These are phyloP conservation scores for Agriopis marginaria DNA, from an alignment of 2,888 invertebrate species.

Conservation along the genomic window DNA sequence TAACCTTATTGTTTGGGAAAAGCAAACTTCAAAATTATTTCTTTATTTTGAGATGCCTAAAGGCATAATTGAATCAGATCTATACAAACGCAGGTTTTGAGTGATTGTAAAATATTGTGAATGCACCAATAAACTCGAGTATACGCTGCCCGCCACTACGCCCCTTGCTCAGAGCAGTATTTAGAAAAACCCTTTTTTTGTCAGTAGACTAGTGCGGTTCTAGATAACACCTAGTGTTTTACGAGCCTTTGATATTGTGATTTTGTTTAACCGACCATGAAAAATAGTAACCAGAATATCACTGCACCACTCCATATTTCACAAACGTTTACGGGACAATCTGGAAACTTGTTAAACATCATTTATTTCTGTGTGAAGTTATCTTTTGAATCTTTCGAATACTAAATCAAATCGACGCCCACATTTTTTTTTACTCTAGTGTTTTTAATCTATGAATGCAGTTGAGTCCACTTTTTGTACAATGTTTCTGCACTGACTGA, in stretches of 20 bases:
- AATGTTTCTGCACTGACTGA: slow-evolving; percentile 18
- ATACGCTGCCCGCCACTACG: slow-evolving; percentile 67
- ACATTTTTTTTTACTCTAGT: neutral
- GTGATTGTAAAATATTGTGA: slow-evolving; percentile 58
- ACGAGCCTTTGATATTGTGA: slow-evolving; percentile 19
- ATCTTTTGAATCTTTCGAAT: neutral
- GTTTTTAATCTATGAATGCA: neutral
- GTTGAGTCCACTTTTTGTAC: neutral
- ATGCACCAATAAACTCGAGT: slow-evolving; percentile 65
- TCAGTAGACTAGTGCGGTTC: slow-evolving; percentile 64
- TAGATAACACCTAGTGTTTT: slow-evolving; percentile 45
- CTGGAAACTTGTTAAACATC: neutral
- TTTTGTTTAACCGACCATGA: slow-evolving; percentile 19
- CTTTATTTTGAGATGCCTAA: neutral
- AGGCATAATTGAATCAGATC: neutral
- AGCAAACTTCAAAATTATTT: neutral
- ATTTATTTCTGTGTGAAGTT: neutral
- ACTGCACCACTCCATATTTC: slow-evolving; percentile 11
- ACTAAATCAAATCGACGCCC: neutral
- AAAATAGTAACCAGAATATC: slow-evolving; percentile 7
- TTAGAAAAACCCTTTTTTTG: slow-evolving; percentile 56
- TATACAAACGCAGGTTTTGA: neutral
- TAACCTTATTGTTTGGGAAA: neutral
- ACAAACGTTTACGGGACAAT: slow-evolving; percentile 16
- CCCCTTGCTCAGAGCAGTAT: slow-evolving; percentile 65